phyloP scores from a whole-genome alignment of 64 coral and sea anemone genomes.

The Catalaphyllia jardinei region DNA sequence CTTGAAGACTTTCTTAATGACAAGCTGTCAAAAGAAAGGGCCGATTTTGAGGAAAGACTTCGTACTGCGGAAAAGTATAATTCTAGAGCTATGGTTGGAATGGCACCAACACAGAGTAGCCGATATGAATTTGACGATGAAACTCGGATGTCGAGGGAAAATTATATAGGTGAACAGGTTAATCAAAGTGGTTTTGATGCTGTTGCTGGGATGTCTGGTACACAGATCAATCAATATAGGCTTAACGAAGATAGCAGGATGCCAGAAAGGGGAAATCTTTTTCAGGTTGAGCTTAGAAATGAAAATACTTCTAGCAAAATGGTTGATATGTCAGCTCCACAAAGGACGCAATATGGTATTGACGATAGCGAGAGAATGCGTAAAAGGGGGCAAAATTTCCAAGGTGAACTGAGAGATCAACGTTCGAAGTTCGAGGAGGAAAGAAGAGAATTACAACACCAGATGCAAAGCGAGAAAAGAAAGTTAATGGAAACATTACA shows the following conservation, averaged over 20 bases:
- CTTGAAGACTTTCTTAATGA: constrained; percentile 38
- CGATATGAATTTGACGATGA: neutral
- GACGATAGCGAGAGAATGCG: neutral
- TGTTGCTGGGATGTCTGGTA: neutral
- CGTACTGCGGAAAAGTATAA: constrained; percentile 1
- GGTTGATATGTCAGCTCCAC: too few species aligned
- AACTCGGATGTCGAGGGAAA: neutral
- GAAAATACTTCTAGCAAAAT: neutral
- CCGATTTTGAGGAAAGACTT: constrained; percentile 57
- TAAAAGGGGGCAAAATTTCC: neutral
- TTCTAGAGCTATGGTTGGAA: neutral
- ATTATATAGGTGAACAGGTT: neutral
- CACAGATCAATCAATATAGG: neutral
- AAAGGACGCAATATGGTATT: neutral
- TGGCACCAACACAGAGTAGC: neutral
- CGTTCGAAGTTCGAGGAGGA: neutral
- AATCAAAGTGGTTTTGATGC: neutral
- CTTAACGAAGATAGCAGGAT: neutral
- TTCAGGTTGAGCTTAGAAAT: neutral
- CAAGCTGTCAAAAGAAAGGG: constrained; percentile 59
- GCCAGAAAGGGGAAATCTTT: neutral
- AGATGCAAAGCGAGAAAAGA: constrained; percentile 58
- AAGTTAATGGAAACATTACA: constrained; percentile 64
- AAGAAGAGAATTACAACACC: neutral
- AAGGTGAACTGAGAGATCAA: neutral